Base-by-base conservation (phyloP, 1,140 invertebrate genomes). In the Cydia strobilella region DNA sequence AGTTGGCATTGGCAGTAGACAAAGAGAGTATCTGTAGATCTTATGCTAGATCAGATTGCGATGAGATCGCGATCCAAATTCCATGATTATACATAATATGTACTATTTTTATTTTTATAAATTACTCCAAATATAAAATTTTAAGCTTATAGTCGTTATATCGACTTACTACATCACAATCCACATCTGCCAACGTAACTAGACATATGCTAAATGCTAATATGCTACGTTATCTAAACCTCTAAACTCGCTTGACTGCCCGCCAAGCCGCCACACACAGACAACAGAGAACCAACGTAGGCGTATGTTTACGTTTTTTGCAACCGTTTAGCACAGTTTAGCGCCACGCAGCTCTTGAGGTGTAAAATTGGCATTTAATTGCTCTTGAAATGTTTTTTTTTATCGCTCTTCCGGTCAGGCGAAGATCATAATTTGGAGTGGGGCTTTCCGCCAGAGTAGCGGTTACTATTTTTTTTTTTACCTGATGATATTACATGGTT, bases 321-420 rank as follows among this genome's bases (percentile, higher is more conserved):
- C 18, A 59, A 59, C 54, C 54, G 54, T 59, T 59, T 59, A 59
- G 20, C 54, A 23, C 54, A 23, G 54, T 59, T 59, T 59, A 59
- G 54, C 18, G 54, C 20, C 18, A n/a, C 20, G 18, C 42, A 45
- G 42, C 13, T 12, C 42, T 45, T 13, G 42, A 59, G n/a, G 51
- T 18, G 54, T 20, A 59, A 59, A 23, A 23, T 23, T n/a, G 18
- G 18, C 20, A 7, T 20, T 59, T 59, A 59, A 59, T 59, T 59
- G 54, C 54, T 59, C 54, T 59, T 59, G 54, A 59, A 59, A 59
- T 59, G 54, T 59, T 59, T 51, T 51, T 48, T 51, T 51, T 51
- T 51, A 15, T 3, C 12, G n/a, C n/a, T 18, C 51, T 59, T 23
- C 20, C 54, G 54, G 54, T 59, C 54, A 59, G 54, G 18, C 6